Conservation (phyloP, 92 coral and sea anemone genomes). For the Phenganax marumi region DNA sequence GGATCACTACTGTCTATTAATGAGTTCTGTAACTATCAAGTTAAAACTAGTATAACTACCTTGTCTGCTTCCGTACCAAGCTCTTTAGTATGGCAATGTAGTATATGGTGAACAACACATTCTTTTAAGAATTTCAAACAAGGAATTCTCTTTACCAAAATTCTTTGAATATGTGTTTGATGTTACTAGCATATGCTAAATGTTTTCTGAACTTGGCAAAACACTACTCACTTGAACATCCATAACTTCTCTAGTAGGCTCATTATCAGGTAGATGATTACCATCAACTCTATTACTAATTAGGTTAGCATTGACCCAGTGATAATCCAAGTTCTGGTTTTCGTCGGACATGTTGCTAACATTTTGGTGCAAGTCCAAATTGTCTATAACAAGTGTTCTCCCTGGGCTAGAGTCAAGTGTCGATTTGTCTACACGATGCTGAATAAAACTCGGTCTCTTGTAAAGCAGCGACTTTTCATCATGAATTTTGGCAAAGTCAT, state of each 20-base stretch:
- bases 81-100: slow-evolving; percentile 19
- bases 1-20: not conserved
- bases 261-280: slow-evolving; percentile 18
- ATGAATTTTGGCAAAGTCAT: slow-evolving; percentile 32
- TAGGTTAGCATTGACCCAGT: slow-evolving; percentile 29
- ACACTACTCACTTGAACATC: slow-evolving; percentile 9
- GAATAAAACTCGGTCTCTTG: not conserved
- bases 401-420: not conserved
- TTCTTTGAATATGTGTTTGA: slow-evolving; percentile 12
- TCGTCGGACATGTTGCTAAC: slow-evolving; percentile 27
- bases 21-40: no score
- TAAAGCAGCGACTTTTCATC: slow-evolving; percentile 16
- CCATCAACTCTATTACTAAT: slow-evolving; percentile 22
- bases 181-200: slow-evolving; percentile 32
- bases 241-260: slow-evolving; percentile 15
- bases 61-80: not conserved
- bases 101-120: slow-evolving; percentile 16
- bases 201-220: slow-evolving; percentile 31
- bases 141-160: slow-evolving; percentile 1
- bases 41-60: not conserved
- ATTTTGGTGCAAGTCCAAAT: slow-evolving; percentile 29
- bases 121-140: not conserved
- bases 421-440: not conserved
- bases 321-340: slow-evolving; percentile 28
- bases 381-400: slow-evolving; percentile 20